Conservation (phyloP, 2,797 vertebrate species). For the Megalops cyprinoides region DNA sequence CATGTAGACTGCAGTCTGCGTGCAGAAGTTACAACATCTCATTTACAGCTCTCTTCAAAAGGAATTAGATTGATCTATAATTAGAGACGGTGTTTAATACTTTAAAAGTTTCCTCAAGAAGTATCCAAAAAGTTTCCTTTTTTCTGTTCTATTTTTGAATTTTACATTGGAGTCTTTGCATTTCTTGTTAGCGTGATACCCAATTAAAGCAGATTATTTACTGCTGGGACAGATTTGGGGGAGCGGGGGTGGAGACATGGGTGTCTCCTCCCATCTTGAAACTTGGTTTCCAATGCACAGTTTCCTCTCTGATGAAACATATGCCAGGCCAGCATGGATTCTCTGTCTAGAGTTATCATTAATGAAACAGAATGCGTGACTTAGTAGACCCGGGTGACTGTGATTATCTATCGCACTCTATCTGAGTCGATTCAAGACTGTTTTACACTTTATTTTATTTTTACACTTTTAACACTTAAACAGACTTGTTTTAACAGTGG, state of each 20-base stretch:
- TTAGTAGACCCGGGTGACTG: too few relatives aligned
- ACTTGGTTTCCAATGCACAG: neutral
- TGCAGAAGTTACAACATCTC: conserved; percentile 46
- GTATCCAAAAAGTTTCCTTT: conserved; percentile 55
- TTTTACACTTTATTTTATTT: too few relatives aligned
- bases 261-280: neutral
- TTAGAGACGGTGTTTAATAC: conserved; percentile 73
- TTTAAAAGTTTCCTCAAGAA: conserved; percentile 71
- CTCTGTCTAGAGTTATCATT: too few relatives aligned
- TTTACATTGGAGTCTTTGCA: conserved; percentile 62
- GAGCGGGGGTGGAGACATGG: conserved; percentile 51
- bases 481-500: neutral
- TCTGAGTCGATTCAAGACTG: neutral
- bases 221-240: too few relatives aligned
- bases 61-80: conserved; percentile 71
- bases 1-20: conserved; percentile 51
- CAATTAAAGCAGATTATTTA: conserved; percentile 43
- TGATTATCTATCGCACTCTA: neutral
- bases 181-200: conserved; percentile 51
- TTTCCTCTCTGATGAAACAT: neutral
- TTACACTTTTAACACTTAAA: neutral
- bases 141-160: conserved; percentile 71
- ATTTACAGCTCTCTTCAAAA: conserved; percentile 76
- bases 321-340: neutral
- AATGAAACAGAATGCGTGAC: too few relatives aligned